Percentiles rank a stretch among this genome's conserved stretches.
Evolutionary conservation across 2,113 vertebrate species (phyloP).

Genomic region (Ophthalmolycus amberensis): DNA sequence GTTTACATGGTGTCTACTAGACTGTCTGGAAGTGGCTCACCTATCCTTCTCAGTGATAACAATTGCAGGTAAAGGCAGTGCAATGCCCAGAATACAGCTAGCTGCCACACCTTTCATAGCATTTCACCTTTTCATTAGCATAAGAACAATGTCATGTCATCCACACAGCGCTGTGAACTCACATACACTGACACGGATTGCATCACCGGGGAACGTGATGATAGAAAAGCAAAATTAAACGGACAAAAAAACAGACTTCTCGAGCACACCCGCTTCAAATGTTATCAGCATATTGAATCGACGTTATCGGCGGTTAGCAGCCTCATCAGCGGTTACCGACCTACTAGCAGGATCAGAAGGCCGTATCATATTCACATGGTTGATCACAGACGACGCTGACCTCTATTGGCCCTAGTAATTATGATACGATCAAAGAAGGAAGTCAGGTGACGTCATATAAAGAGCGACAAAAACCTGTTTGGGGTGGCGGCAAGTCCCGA

Average conservation of each 20-base stretch:
- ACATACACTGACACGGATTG: constrained; percentile 18
- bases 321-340: not conserved
- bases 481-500: too few relatives aligned
- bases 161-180: constrained; percentile 23
- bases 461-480: not conserved
- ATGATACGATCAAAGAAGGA: not conserved
- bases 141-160: constrained; percentile 29
- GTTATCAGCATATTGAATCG: not conserved
- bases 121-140: constrained; percentile 57
- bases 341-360: not conserved
- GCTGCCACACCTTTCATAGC: constrained; percentile 35
- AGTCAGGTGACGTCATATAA: not conserved
- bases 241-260: constrained; percentile 16
- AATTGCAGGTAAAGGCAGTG: not conserved
- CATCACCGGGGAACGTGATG: constrained; percentile 14
- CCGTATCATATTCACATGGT: not conserved
- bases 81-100: constrained; percentile 18
- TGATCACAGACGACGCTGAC: not conserved
- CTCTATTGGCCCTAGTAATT: not conserved
- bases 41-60: not conserved
- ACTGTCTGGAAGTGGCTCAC: not conserved
- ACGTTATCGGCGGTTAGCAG: not conserved
- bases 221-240: constrained; percentile 26
- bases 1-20: constrained; percentile 26
- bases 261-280: not conserved